A percentile compares a stretch with the other conserved stretches of the same genome.
Evolutionary conservation across 2,888 invertebrate genomes (phyloP).

Genomic region (Conchocele bisecta): DNA sequence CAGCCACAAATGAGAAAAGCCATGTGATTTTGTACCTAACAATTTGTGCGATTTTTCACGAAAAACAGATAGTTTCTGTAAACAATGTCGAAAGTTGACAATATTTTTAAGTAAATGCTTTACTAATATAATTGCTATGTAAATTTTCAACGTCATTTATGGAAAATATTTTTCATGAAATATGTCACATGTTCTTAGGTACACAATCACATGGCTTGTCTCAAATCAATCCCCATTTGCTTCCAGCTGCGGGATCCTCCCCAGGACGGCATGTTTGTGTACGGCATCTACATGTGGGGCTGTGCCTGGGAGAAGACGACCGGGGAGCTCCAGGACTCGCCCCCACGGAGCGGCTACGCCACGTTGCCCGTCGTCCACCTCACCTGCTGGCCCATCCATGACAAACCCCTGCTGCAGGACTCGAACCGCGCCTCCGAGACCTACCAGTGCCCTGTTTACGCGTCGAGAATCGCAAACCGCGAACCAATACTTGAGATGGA

Average conservation of each 20-base stretch:
- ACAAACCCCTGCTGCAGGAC: constrained; percentile 78
- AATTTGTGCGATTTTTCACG: too few species aligned
- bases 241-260: constrained; percentile 82
- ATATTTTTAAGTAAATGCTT: not conserved
- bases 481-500: constrained; percentile 81
- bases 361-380: constrained; percentile 81
- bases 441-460: constrained; percentile 81
- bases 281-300: constrained; percentile 82
- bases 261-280: constrained; percentile 82
- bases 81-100: too few species aligned
- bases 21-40: too few species aligned
- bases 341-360: constrained; percentile 76
- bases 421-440: constrained; percentile 73
- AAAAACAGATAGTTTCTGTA: too few species aligned
- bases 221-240: too few species aligned
- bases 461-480: constrained; percentile 72
- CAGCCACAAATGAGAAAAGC: too few species aligned
- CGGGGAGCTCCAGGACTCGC: constrained; percentile 80
- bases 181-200: too few species aligned
- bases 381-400: constrained; percentile 78
- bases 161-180: too few species aligned
- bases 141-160: not conserved
- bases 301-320: constrained; percentile 82
- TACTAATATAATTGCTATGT: not conserved
- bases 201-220: too few species aligned